Percentiles rank a stretch among this genome's conserved stretches.
phyloP scores from a whole-genome alignment of 2,797 vertebrate genomes.

The Epinephelus awoara region DNA sequence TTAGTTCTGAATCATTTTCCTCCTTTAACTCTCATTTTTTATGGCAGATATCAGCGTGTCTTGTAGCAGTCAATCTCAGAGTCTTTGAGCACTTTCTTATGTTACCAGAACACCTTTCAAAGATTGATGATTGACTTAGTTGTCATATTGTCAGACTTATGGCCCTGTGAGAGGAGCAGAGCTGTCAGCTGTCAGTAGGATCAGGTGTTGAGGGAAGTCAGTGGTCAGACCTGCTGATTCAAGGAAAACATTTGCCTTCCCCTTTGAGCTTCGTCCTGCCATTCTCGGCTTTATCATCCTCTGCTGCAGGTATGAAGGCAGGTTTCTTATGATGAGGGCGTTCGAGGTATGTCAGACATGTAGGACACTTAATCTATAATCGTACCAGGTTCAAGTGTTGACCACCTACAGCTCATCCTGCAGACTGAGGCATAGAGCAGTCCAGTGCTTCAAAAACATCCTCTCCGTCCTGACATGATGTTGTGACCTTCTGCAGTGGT shows the following conservation, averaged over 20 bases:
- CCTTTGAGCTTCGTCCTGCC: neutral
- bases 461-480: neutral
- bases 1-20: too few relatives aligned
- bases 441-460: neutral
- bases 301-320: neutral
- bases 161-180: neutral
- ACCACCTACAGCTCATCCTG: neutral
- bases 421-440: neutral
- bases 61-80: neutral
- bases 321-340: neutral
- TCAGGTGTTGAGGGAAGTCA: neutral
- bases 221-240: neutral
- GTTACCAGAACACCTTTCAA: neutral
- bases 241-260: neutral
- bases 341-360: neutral
- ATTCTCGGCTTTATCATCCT: neutral
- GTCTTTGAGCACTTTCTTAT: neutral
- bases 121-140: neutral
- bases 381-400: neutral
- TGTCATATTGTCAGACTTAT: neutral
- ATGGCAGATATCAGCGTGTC: neutral
- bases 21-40: neutral
- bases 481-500: neutral
- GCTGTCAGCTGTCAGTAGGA: neutral
- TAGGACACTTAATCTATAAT: neutral